Evolutionary conservation across 1,140 invertebrate genomes (phyloP).

Genomic region (Bathynomus jamesi): DNA sequence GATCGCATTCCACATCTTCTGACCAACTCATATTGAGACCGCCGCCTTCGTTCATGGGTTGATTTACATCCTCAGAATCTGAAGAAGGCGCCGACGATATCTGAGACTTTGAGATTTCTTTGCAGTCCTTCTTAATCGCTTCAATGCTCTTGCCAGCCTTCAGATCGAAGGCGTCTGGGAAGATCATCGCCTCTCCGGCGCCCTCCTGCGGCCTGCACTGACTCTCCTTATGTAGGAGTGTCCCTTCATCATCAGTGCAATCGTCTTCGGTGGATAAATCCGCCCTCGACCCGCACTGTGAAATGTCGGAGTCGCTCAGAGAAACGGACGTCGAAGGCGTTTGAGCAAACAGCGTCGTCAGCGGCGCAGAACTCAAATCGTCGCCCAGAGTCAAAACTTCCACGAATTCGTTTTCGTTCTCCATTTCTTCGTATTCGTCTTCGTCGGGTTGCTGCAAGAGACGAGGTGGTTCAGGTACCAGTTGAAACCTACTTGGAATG

Average conservation of each 20-base stretch:
- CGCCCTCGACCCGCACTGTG: conserved; percentile 24
- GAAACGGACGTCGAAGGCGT: conserved; percentile 20
- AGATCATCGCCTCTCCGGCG: conserved; percentile 35
- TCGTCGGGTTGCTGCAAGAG: conserved; percentile 32
- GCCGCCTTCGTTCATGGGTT: neutral
- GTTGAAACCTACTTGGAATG: conserved; percentile 13
- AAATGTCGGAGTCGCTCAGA: conserved; percentile 34
- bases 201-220: conserved; percentile 11
- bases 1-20: neutral
- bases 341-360: conserved; percentile 7
- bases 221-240: conserved; percentile 10
- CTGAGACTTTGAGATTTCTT: neutral
- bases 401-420: conserved; percentile 17
- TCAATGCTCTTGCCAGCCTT: neutral
- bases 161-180: conserved; percentile 10
- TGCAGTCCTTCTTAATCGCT: too few species aligned
- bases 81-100: neutral
- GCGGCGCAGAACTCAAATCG: conserved; percentile 16
- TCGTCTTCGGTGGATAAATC: conserved; percentile 20
- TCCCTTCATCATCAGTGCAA: conserved; percentile 23
- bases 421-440: conserved; percentile 32
- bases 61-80: neutral
- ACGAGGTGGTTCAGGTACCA: conserved; percentile 12
- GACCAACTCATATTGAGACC: neutral
- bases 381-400: conserved; percentile 13